Conservation (phyloP, 2,888 invertebrate genomes). For the Sabatieria punctata region DNA sequence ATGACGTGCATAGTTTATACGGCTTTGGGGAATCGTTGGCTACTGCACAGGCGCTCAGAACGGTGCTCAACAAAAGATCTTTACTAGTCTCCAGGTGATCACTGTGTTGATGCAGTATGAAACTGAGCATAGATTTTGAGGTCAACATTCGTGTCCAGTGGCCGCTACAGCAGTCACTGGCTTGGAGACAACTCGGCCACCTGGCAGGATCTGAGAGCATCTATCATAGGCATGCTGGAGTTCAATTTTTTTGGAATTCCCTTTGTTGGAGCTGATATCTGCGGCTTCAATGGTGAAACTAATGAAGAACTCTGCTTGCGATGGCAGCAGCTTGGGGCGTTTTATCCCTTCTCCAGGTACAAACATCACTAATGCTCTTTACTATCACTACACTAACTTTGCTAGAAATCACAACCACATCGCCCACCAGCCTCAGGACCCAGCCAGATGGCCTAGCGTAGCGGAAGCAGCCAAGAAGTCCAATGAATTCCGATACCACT, state of each 20-base stretch:
- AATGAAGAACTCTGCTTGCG: conserved; percentile 43
- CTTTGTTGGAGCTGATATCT: conserved; percentile 36
- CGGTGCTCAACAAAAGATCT: conserved; percentile 31
- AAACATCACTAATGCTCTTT: too few species aligned
- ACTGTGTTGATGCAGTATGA: too few species aligned
- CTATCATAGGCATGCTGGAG: conserved; percentile 22
- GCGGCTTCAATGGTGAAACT: conserved; percentile 36
- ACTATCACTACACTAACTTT: too few species aligned
- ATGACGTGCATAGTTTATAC: conserved; percentile 59
- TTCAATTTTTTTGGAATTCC: conserved; percentile 32
- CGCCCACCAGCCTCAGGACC: conserved; percentile 20
- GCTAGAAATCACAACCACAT: conserved; percentile 26
- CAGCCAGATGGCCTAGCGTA: conserved; percentile 18
- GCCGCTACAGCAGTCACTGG: conserved; percentile 49
- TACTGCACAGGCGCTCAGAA: conserved; percentile 42
- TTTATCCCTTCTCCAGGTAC: conserved; percentile 44
- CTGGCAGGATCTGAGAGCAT: conserved; percentile 52
- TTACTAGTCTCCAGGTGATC: conserved; percentile 26
- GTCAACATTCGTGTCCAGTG: conserved; percentile 33
- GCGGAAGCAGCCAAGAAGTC: not conserved
- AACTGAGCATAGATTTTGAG: conserved; percentile 14
- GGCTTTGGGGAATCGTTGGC: conserved; percentile 54
- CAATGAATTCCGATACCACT: not conserved
- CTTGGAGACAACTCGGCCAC: conserved; percentile 58
- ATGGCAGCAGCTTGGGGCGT: conserved; percentile 51